Evolutionary conservation across 2,888 invertebrate genomes (phyloP).

Genomic region (Diaphora mendica): DNA sequence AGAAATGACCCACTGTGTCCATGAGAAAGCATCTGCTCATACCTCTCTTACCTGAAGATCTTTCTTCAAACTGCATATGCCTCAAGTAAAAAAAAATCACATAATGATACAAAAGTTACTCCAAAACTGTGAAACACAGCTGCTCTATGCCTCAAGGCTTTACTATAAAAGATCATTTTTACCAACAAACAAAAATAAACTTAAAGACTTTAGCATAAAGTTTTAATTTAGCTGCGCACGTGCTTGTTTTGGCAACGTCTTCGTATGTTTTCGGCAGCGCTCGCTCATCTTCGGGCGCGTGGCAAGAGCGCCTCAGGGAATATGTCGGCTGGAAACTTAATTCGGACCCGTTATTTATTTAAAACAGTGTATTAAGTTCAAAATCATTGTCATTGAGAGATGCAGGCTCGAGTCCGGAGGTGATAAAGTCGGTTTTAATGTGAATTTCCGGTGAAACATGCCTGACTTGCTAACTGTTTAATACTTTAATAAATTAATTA

Average conservation of each 20-base stretch:
- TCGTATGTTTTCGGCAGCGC: constrained; percentile 64
- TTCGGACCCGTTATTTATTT: constrained; percentile 60
- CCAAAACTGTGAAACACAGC: constrained; percentile 80
- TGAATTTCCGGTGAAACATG: constrained; percentile 56
- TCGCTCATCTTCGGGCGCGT: constrained; percentile 73
- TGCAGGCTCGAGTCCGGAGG: constrained; percentile 54
- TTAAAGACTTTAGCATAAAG: constrained; percentile 21
- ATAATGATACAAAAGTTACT: constrained; percentile 79
- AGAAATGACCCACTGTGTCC: constrained; percentile 59
- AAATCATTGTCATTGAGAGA: constrained; percentile 63
- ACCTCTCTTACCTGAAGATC: constrained; percentile 74
- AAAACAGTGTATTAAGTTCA: constrained; percentile 60
- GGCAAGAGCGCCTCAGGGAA: constrained; percentile 65
- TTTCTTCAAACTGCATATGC: constrained; percentile 71
- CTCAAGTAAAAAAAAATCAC: constrained; percentile 77
- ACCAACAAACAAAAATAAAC: constrained; percentile 41
- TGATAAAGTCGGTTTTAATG: constrained; percentile 65
- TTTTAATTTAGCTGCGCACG: constrained; percentile 29
- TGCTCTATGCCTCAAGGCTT: constrained; percentile 65
- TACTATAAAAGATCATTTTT: constrained; percentile 38
- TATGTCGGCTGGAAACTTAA: constrained; percentile 54
- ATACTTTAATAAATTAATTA: constrained; percentile 41
- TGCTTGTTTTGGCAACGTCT: constrained; percentile 63
- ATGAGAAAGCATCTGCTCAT: constrained; percentile 70
- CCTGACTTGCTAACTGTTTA: constrained; percentile 32